Percentiles rank a stretch among this genome's conserved stretches.
These are phyloP conservation scores for Eonycteris spelaea DNA, from an alignment of 2,113 vertebrate genomes.

Conservation along the genomic window DNA sequence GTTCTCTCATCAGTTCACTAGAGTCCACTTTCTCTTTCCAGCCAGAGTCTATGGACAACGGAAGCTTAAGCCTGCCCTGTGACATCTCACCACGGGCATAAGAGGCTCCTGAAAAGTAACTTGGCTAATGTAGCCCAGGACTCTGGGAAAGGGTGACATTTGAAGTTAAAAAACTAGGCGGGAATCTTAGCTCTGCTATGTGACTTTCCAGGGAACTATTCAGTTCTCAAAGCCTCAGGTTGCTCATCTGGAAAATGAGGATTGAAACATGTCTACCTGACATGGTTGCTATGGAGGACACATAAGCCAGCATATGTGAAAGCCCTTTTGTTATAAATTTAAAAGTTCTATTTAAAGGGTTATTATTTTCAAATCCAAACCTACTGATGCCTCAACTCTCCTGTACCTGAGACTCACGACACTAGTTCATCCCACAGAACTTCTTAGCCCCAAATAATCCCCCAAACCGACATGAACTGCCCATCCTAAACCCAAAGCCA, in stretches of 20 bases:
- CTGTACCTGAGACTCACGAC: background rate
- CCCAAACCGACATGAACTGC: background rate
- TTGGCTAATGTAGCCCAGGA: background rate
- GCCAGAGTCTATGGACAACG: background rate
- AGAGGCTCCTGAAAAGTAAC: background rate
- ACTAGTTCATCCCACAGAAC: background rate
- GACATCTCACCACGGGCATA: background rate
- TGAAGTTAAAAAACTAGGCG: background rate
- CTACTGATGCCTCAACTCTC: background rate
- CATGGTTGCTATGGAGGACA: background rate
- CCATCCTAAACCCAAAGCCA: background rate
- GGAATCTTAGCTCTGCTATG: background rate
- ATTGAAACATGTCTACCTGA: background rate
- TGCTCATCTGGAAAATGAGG: background rate
- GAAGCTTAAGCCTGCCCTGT: background rate
- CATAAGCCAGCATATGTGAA: background rate
- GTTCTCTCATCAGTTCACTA: background rate
- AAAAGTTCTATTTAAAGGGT: constrained; percentile 5
- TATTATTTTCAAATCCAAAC: constrained; percentile 23
- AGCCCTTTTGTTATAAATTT: background rate
- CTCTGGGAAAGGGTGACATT: background rate
- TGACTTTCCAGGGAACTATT: background rate
- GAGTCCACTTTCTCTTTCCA: background rate
- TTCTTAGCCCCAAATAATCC: background rate
- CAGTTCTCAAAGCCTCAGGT: background rate